These are phyloP conservation scores for Argya squamiceps DNA, from an alignment of 2,797 vertebrate genomes.

Conservation along the genomic window DNA sequence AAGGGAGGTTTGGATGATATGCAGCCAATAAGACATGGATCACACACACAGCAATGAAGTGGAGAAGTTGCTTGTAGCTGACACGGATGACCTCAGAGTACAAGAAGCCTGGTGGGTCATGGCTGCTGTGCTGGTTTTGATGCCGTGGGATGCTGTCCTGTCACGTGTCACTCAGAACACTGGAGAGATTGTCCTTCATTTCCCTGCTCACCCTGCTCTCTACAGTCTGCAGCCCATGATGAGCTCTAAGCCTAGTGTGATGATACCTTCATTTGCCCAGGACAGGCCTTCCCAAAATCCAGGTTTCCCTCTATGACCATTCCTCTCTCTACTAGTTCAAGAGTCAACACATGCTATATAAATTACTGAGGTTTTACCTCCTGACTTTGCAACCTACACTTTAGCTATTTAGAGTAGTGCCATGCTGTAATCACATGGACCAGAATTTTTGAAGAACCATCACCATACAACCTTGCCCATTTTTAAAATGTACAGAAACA, in stretches of 20 bases:
- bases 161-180: rapidly evolving
- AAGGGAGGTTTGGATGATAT: background rate
- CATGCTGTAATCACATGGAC: background rate
- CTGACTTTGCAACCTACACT: background rate
- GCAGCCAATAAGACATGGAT: background rate
- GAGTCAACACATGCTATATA: background rate
- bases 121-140: background rate
- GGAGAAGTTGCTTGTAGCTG: background rate
- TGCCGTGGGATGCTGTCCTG: background rate
- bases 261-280: background rate
- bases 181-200: background rate
- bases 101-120: rapidly evolving
- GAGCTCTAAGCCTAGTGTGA: background rate
- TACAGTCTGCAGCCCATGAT: background rate
- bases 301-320: background rate
- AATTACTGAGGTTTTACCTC: background rate
- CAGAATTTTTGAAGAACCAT: background rate
- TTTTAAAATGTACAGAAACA: background rate
- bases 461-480: background rate
- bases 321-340: background rate
- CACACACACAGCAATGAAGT: background rate
- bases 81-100: rapidly evolving
- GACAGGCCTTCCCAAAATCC: background rate
- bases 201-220: background rate
- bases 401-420: background rate